These are phyloP conservation scores for Conchocele bisecta DNA, from an alignment of 2,888 invertebrate species.

Conservation along the genomic window DNA sequence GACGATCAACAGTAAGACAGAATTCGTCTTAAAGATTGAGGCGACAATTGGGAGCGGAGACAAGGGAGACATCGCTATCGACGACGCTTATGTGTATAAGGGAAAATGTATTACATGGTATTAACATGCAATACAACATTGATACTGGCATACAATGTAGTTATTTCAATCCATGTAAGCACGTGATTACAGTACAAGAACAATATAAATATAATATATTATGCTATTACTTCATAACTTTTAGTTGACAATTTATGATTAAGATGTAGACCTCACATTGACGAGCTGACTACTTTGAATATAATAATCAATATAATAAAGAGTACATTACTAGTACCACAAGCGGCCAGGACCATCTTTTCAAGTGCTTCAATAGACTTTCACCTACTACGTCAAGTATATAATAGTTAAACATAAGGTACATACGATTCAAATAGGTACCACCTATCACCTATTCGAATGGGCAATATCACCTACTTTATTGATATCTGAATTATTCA, in stretches of 20 bases:
- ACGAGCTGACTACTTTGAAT: not conserved
- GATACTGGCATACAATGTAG: not conserved
- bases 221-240: not conserved
- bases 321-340: no score
- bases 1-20: constrained; percentile 17
- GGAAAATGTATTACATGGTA: constrained; percentile 55
- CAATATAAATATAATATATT: not conserved
- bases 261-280: not conserved
- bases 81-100: constrained; percentile 56
- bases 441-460: no score
- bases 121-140: no score
- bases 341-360: not conserved
- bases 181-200: no score
- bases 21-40: constrained; percentile 36
- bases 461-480: no score
- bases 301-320: no score
- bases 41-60: constrained; percentile 55
- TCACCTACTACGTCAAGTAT: not conserved
- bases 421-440: no score
- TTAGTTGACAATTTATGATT: not conserved
- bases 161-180: no score
- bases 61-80: constrained; percentile 55
- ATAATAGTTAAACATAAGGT: not conserved
- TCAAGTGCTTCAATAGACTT: not conserved
- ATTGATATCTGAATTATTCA: no score